These are phyloP conservation scores for Chloroceryle inda DNA, from an alignment of 2,797 vertebrate species.

Conservation along the genomic window DNA sequence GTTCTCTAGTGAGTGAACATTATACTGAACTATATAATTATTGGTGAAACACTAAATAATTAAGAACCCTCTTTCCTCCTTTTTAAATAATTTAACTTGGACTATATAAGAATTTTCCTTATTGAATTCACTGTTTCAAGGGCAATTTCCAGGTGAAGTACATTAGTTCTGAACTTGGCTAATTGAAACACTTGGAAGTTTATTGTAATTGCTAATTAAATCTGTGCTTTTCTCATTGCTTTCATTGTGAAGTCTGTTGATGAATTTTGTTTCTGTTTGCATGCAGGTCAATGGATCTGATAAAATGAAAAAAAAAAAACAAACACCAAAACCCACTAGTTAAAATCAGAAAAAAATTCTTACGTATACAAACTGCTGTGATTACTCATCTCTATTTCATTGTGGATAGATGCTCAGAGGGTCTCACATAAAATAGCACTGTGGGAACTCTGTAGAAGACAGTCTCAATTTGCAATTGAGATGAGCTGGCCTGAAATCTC, in stretches of 20 bases:
- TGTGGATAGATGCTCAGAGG: neutral
- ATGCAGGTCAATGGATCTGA: neutral
- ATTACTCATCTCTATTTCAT: neutral
- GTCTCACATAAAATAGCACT: neutral
- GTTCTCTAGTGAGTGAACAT: constrained; percentile 64
- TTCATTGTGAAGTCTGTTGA: constrained; percentile 4
- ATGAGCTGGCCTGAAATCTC: neutral
- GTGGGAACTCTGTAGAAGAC: neutral
- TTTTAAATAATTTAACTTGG: constrained; percentile 76
- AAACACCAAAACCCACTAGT: neutral
- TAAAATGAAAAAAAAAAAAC: neutral
- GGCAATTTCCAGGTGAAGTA: constrained; percentile 63
- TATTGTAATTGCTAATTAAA: constrained; percentile 24
- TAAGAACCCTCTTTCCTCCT: constrained; percentile 74
- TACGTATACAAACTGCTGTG: neutral
- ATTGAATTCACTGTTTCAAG: constrained; percentile 77
- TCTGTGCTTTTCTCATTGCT: constrained; percentile 7
- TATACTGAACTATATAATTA: constrained; percentile 73
- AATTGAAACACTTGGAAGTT: constrained; percentile 44
- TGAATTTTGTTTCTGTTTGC: constrained; percentile 2
- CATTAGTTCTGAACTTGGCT: constrained; percentile 27
- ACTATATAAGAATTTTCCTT: constrained; percentile 71
- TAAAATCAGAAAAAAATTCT: constrained; percentile 6
- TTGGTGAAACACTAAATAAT: constrained; percentile 78
- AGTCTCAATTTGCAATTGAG: neutral